A percentile compares a stretch with the other conserved stretches of the same genome.
These are phyloP conservation scores for Aldabrachelys gigantea DNA, from an alignment of 2,113 vertebrate genomes.

Conservation along the genomic window DNA sequence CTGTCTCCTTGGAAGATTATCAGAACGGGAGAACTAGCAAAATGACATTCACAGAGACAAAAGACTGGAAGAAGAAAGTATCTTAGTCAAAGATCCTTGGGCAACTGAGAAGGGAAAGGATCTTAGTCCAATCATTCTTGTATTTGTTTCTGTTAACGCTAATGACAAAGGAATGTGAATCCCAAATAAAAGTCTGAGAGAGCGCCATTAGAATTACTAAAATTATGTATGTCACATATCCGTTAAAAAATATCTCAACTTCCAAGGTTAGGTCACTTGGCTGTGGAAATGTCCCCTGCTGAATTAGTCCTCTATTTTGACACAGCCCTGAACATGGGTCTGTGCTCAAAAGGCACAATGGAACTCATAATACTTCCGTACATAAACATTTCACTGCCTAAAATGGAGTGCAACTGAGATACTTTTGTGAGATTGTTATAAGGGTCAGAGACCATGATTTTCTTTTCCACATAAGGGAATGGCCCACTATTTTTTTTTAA, in stretches of 20 bases:
- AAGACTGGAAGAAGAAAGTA: background rate
- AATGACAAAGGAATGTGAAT: background rate
- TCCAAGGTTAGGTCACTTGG: background rate
- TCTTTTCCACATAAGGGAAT: background rate
- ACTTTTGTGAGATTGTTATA: background rate
- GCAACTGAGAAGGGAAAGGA: background rate
- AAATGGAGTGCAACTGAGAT: background rate
- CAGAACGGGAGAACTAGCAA: background rate
- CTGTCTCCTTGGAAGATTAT: accelerated
- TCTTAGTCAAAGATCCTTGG: background rate
- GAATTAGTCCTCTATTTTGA: accelerated
- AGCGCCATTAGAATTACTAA: background rate
- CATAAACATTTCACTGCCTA: background rate
- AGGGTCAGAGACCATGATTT: background rate
- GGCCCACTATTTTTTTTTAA: background rate
- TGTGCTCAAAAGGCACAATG: background rate
- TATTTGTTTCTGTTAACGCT: background rate
- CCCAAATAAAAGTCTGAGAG: background rate
- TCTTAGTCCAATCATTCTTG: background rate
- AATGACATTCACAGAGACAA: background rate
- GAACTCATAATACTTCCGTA: background rate
- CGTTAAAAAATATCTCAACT: background rate
- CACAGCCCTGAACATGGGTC: background rate
- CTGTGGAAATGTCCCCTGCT: background rate
- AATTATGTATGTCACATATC: accelerated